phyloP scores from a whole-genome alignment of 2,113 vertebrate genomes.

The Dolichallabes microphthalmus region DNA sequence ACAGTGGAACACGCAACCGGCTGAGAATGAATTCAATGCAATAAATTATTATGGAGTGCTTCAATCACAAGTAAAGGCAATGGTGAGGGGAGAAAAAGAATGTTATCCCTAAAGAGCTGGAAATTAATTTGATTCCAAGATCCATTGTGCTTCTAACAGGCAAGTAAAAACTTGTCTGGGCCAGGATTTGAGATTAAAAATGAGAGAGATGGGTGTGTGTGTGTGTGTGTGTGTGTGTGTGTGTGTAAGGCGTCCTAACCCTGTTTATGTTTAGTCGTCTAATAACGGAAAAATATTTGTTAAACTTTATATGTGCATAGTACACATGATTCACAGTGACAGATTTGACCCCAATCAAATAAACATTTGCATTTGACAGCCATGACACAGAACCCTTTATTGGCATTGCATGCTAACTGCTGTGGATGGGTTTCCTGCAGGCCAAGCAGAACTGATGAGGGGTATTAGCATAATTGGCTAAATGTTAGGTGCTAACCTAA shows the following conservation, averaged over 20 bases:
- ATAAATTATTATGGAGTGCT: conserved; percentile 2
- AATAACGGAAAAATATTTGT: background rate
- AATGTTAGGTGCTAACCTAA: conserved; percentile 73
- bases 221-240: too few relatives aligned
- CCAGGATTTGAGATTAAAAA: conserved; percentile 46
- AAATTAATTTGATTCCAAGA: conserved; percentile 46
- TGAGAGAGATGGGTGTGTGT: too few relatives aligned
- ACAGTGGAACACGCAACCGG: background rate
- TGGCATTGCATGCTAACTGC: conserved; percentile 8
- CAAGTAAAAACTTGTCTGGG: conserved; percentile 42
- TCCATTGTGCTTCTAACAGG: conserved; percentile 21
- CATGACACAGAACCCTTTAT: background rate
- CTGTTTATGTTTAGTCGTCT: background rate
- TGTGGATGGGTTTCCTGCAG: conserved; percentile 51
- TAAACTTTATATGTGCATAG: background rate
- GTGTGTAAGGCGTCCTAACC: background rate
- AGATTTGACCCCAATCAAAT: background rate
- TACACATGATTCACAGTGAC: background rate
- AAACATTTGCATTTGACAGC: background rate
- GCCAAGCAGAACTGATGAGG: conserved; percentile 64
- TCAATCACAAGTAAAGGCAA: conserved; percentile 7
- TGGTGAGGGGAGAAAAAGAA: background rate
- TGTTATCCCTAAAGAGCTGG: conserved; percentile 40
- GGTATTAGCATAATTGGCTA: conserved; percentile 77
- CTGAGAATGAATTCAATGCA: conserved; percentile 13